These are phyloP conservation scores for Anisognathus igniventris DNA, from an alignment of 2,797 vertebrate species.

Conservation along the genomic window DNA sequence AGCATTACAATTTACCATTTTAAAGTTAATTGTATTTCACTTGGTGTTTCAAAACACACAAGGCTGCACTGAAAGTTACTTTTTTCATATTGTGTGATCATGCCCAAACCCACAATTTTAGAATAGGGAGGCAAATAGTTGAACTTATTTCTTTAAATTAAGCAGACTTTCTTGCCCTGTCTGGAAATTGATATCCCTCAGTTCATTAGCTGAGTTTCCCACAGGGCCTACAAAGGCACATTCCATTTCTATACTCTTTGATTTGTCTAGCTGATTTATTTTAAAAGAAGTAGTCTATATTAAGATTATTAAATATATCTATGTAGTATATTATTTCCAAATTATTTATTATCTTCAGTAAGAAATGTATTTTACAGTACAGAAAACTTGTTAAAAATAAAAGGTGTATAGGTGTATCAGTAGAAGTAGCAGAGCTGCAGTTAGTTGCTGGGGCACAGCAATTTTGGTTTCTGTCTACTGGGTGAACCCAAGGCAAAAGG, in stretches of 20 bases:
- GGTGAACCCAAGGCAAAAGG: not conserved
- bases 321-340: not conserved
- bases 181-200: not conserved
- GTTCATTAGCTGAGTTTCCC: conserved; percentile 20
- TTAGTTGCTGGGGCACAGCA: not conserved
- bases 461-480: not conserved
- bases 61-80: not conserved
- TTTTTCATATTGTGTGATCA: not conserved
- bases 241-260: not conserved
- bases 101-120: not conserved
- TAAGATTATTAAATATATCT: not conserved
- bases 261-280: not conserved
- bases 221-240: not conserved
- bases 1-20: conserved; percentile 21
- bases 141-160: conserved; percentile 35
- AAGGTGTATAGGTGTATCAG: not conserved
- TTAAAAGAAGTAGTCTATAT: not conserved
- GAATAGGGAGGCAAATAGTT: not conserved
- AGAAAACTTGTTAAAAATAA: not conserved
- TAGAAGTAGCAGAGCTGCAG: not conserved
- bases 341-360: not conserved
- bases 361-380: not conserved
- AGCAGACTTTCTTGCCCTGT: not conserved
- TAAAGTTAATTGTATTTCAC: conserved; percentile 44
- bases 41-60: not conserved